Percentiles rank a stretch among this genome's conserved stretches.
Conservation (phyloP, 2,113 vertebrate genomes). For the Brachionichthys hirsutus region DNA sequence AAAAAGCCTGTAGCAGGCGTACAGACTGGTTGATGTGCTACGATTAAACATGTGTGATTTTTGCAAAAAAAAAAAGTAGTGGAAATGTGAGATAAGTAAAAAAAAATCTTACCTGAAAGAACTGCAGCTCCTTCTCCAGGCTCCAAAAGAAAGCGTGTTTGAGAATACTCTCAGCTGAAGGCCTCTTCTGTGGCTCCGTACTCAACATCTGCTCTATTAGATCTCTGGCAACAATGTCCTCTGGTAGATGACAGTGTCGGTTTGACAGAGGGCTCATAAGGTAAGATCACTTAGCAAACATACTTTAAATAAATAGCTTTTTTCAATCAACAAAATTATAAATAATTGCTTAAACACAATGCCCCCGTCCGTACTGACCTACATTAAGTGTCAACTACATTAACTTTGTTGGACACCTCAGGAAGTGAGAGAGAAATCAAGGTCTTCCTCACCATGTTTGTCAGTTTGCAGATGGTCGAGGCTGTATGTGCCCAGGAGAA, state of each 20-base stretch:
- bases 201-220: constrained; percentile 93
- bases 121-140: constrained; percentile 94
- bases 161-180: constrained; percentile 87
- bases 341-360: neutral
- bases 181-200: constrained; percentile 87
- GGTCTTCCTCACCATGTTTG: constrained; percentile 81
- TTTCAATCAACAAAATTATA: neutral
- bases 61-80: neutral
- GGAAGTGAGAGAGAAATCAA: neutral
- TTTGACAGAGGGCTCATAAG: neutral
- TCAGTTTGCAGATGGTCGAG: constrained; percentile 83
- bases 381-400: neutral
- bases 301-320: neutral
- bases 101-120: constrained; percentile 88
- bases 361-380: neutral
- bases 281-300: neutral
- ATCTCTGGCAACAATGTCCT: constrained; percentile 86
- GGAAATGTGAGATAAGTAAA: neutral
- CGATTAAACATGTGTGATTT: neutral
- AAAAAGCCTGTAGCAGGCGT: no score
- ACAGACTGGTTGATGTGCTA: neutral
- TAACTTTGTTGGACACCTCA: neutral
- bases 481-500: constrained; percentile 87
- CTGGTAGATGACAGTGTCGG: constrained; percentile 70
- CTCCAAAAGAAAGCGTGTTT: constrained; percentile 97